A percentile compares a stretch with the other conserved stretches of the same genome.
These are phyloP conservation scores for Tachuris rubrigastra DNA, from an alignment of 2,113 vertebrate genomes.

Conservation along the genomic window DNA sequence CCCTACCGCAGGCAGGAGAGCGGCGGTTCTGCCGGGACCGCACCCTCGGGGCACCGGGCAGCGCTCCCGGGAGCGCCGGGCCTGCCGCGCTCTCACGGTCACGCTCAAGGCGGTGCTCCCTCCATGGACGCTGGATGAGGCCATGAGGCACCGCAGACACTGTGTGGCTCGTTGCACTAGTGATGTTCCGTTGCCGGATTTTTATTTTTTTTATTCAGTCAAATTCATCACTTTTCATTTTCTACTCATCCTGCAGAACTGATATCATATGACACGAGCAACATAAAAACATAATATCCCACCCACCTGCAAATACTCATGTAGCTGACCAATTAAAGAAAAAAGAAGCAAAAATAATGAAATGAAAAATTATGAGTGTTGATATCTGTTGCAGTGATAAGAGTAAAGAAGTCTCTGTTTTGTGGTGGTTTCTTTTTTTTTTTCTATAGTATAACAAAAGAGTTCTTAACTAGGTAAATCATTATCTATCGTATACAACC, in stretches of 20 bases:
- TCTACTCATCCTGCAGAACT: background rate
- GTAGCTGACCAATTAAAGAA: background rate
- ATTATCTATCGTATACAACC: background rate
- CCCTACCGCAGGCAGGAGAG: background rate
- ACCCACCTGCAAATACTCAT: rapidly evolving
- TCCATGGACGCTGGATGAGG: background rate
- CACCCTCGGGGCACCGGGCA: background rate
- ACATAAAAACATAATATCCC: background rate
- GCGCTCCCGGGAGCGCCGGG: background rate
- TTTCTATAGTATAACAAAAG: background rate
- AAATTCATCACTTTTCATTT: background rate
- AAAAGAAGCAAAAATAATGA: background rate
- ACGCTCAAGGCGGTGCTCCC: background rate
- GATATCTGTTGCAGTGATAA: background rate
- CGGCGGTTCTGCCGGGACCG: background rate
- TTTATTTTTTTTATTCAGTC: background rate
- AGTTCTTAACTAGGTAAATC: background rate
- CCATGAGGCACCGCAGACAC: background rate
- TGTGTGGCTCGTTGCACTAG: background rate
- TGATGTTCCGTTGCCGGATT: background rate
- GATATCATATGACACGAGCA: rapidly evolving
- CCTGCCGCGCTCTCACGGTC: background rate
- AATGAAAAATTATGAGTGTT: background rate
- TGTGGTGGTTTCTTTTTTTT: background rate
- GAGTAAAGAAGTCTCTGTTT: background rate